A percentile compares a stretch with the other conserved stretches of the same genome.
These are phyloP conservation scores for Drosophila lacteicornis DNA, from an alignment of 1,140 invertebrate species.

Conservation along the genomic window DNA sequence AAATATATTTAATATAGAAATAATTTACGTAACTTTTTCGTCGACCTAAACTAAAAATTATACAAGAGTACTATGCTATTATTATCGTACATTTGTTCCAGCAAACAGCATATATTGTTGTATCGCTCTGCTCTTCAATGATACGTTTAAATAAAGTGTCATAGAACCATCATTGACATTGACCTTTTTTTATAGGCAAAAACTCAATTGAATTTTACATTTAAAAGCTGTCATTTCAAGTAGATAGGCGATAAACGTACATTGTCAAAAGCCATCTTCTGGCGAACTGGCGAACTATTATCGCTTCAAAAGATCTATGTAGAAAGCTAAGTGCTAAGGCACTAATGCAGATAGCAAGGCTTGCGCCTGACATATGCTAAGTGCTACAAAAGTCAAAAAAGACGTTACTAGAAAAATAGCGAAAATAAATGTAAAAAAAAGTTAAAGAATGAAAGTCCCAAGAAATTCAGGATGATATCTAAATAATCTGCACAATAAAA, in stretches of 20 bases:
- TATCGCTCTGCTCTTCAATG: too few species aligned
- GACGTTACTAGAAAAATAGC: background rate
- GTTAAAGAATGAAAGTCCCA: too few species aligned
- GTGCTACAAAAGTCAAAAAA: background rate
- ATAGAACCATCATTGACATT: background rate
- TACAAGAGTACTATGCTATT: too few species aligned
- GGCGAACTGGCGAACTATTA: background rate
- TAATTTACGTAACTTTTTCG: too few species aligned
- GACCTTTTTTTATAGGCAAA: background rate
- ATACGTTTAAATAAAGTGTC: background rate
- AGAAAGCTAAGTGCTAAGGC: background rate
- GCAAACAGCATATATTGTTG: too few species aligned
- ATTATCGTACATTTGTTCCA: too few species aligned
- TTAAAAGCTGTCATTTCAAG: background rate
- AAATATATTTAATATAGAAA: too few species aligned
- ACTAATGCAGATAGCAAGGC: background rate
- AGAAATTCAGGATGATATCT: too few species aligned
- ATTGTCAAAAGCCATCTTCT: background rate
- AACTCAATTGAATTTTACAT: background rate
- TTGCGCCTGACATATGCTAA: background rate
- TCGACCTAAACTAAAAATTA: too few species aligned
- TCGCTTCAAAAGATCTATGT: too few species aligned
- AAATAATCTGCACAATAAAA: too few species aligned
- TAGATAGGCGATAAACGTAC: background rate
- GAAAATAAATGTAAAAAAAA: too few species aligned